phyloP scores from a whole-genome alignment of 92 coral and sea anemone species.

The Epizoanthus ramosus region DNA sequence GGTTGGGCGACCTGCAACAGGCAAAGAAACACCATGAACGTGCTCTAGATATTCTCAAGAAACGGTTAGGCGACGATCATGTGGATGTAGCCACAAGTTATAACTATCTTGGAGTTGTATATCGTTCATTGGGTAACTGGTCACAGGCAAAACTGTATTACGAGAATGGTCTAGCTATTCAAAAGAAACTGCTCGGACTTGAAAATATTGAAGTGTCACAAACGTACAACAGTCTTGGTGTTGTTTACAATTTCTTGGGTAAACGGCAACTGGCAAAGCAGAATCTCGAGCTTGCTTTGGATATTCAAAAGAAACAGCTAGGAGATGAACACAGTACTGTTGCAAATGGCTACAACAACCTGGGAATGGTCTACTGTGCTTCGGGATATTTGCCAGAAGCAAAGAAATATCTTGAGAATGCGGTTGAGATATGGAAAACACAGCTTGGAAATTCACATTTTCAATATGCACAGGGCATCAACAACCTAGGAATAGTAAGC shows the following conservation, averaged over 20 bases:
- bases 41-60: neutral
- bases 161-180: neutral
- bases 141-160: constrained; percentile 5
- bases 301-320: constrained; percentile 20
- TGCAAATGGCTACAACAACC: constrained; percentile 26
- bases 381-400: neutral
- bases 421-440: neutral
- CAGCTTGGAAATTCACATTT: neutral
- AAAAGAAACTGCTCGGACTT: neutral
- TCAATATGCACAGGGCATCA: neutral
- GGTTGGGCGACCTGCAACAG: constrained; percentile 25
- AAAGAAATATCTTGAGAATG: neutral
- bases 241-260: constrained; percentile 12
- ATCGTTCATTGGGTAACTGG: neutral
- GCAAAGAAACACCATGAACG: constrained; percentile 23
- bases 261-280: constrained; percentile 29
- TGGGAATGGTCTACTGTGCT: constrained; percentile 14
- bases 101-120: constrained; percentile 2
- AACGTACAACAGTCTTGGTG: constrained; percentile 16
- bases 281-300: constrained; percentile 14
- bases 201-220: neutral
- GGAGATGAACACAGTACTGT: constrained; percentile 38
- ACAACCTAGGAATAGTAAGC: constrained; percentile 20
- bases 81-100: neutral
- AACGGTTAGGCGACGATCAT: neutral